Evolutionary conservation across 2,113 vertebrate genomes (phyloP).

Genomic region (Alces alces): DNA sequence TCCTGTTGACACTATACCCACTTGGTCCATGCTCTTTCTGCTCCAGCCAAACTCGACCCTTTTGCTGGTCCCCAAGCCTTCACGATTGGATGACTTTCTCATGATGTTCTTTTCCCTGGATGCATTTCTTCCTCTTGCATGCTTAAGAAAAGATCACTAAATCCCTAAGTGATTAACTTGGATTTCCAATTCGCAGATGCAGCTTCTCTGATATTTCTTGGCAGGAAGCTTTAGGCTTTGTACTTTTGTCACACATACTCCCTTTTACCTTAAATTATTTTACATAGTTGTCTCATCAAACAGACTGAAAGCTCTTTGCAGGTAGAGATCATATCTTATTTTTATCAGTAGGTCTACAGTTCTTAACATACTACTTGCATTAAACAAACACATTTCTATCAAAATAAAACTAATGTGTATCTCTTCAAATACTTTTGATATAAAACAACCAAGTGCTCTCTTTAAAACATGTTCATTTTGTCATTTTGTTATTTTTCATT

Average conservation of each 20-base stretch:
- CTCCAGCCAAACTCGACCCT: neutral
- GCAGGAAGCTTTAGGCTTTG: neutral
- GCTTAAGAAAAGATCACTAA: neutral
- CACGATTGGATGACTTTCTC: neutral
- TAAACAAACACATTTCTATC: neutral
- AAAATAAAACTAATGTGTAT: neutral
- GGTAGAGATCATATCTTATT: neutral
- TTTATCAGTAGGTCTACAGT: neutral
- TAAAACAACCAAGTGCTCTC: neutral
- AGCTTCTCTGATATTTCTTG: neutral
- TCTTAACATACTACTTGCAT: neutral
- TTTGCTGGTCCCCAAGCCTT: neutral
- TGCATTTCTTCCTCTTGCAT: neutral
- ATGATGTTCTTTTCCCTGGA: neutral
- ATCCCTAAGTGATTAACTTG: neutral
- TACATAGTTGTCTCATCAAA: neutral
- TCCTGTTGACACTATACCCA: neutral
- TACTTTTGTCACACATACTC: neutral
- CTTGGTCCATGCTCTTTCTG: neutral
- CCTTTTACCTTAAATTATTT: neutral
- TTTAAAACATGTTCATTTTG: conserved; percentile 5
- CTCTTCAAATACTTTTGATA: neutral
- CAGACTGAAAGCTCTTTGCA: neutral
- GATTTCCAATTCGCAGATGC: neutral
- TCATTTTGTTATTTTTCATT: neutral